Percentiles rank a stretch among this genome's conserved stretches.
Evolutionary conservation across 2,797 vertebrate species (phyloP).

Genomic region (Alosa sapidissima): DNA sequence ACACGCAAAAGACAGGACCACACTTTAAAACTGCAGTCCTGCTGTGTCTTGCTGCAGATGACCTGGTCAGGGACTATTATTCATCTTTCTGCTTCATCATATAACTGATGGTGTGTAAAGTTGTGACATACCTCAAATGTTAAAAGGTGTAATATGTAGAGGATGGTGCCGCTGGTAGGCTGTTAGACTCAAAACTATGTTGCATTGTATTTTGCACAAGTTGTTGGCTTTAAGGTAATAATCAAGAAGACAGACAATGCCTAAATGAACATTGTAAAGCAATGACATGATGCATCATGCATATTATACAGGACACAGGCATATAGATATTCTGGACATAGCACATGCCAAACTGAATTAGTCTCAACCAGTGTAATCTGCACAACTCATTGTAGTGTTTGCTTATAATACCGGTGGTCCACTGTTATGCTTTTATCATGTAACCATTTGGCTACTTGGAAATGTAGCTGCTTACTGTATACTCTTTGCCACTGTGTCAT

Average conservation of each 20-base stretch:
- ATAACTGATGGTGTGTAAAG: neutral
- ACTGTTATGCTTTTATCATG: neutral
- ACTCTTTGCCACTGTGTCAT: slow-evolving; percentile 6
- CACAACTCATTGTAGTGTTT: neutral
- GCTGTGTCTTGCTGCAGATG: neutral
- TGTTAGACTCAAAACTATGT: neutral
- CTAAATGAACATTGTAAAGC: neutral
- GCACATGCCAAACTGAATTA: neutral
- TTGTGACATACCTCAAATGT: neutral
- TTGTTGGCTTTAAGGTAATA: neutral
- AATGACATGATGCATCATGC: neutral
- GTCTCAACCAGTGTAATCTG: neutral
- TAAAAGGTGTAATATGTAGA: too few relatives aligned
- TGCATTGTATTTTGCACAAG: too few relatives aligned
- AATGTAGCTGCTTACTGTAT: slow-evolving; percentile 11
- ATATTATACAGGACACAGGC: neutral
- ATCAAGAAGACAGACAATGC: neutral
- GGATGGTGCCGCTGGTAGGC: neutral
- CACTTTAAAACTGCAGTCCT: too few relatives aligned
- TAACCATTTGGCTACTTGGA: neutral
- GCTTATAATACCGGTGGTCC: neutral
- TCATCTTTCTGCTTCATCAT: too few relatives aligned
- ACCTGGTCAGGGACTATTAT: neutral
- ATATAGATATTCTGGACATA: neutral
- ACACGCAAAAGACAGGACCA: too few relatives aligned